phyloP scores from a whole-genome alignment of 2,797 vertebrate genomes.

The Silurus aristotelis region DNA sequence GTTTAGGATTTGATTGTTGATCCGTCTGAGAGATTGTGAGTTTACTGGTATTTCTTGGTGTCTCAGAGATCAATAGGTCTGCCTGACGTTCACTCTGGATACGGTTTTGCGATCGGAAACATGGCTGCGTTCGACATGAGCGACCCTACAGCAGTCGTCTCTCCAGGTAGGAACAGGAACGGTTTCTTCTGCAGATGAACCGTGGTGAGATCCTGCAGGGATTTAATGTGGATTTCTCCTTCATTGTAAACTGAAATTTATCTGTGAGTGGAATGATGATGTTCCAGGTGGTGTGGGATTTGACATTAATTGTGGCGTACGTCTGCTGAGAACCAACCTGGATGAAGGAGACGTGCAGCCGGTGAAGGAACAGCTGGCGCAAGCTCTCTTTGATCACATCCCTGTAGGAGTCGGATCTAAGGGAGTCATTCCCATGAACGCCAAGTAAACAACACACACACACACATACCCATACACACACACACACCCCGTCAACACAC shows the following conservation, averaged over 20 bases:
- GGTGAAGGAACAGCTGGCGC: slow-evolving; percentile 96
- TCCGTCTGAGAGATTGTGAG: too few relatives aligned
- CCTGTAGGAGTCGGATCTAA: slow-evolving; percentile 97
- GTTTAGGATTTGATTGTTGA: too few relatives aligned
- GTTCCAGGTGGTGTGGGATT: slow-evolving; percentile 91
- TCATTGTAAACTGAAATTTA: too few relatives aligned
- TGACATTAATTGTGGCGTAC: slow-evolving; percentile 97
- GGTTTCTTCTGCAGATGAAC: neutral
- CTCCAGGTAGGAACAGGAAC: slow-evolving; percentile 78
- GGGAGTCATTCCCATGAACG: slow-evolving; percentile 95
- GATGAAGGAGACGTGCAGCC: slow-evolving; percentile 95
- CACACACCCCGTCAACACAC: too few relatives aligned
- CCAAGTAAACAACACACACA: slow-evolving; percentile 80
- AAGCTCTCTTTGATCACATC: slow-evolving; percentile 97
- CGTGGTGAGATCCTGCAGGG: neutral
- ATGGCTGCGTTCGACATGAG: slow-evolving; percentile 98
- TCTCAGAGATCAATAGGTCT: slow-evolving; percentile 90
- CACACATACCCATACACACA: too few relatives aligned
- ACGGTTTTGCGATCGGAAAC: slow-evolving; percentile 98
- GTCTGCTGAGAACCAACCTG: slow-evolving; percentile 91
- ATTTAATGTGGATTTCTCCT: neutral
- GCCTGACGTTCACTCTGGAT: slow-evolving; percentile 96
- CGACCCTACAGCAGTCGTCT: slow-evolving; percentile 89
- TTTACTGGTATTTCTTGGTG: too few relatives aligned
- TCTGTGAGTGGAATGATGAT: neutral